These are phyloP conservation scores for Nomada ruficornis DNA, from an alignment of 2,888 invertebrate species.

Conservation along the genomic window DNA sequence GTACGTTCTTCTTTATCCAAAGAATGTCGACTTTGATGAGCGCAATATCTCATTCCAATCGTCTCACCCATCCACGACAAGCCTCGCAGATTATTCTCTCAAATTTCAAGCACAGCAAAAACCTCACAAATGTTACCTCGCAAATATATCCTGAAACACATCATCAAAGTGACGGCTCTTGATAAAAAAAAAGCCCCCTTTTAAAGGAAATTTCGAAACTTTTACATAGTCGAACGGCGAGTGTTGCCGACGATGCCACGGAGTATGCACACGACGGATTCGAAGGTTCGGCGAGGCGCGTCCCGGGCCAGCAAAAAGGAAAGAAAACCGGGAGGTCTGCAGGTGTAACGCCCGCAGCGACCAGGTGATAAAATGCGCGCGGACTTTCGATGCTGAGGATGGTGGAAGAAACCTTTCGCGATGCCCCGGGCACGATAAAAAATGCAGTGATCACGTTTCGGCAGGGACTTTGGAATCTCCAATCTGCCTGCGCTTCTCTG, in stretches of 20 bases:
- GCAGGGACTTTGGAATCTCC: conserved; percentile 70
- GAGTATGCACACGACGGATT: conserved; percentile 23
- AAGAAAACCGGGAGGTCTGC: conserved; percentile 65
- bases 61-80: too few relatives aligned
- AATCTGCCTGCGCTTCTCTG: conserved; percentile 59
- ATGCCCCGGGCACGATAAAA: conserved; percentile 71
- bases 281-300: conserved; percentile 46
- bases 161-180: too few relatives aligned
- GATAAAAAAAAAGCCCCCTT: too few relatives aligned
- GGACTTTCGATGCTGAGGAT: conserved; percentile 59
- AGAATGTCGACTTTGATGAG: too few relatives aligned
- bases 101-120: too few relatives aligned
- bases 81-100: too few relatives aligned
- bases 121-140: too few relatives aligned
- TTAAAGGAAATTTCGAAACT: conserved; percentile 7
- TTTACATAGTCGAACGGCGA: background rate
- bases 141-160: too few relatives aligned
- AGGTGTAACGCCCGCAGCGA: conserved; percentile 79
- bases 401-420: conserved; percentile 59
- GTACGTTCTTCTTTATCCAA: too few relatives aligned
- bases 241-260: too few relatives aligned
- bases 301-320: conserved; percentile 60
- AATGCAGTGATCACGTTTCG: conserved; percentile 74
- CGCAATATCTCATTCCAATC: too few relatives aligned
- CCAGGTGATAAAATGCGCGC: conserved; percentile 76